These are phyloP conservation scores for Pseudorectes ferrugineus DNA, from an alignment of 2,113 vertebrate genomes.

Conservation along the genomic window DNA sequence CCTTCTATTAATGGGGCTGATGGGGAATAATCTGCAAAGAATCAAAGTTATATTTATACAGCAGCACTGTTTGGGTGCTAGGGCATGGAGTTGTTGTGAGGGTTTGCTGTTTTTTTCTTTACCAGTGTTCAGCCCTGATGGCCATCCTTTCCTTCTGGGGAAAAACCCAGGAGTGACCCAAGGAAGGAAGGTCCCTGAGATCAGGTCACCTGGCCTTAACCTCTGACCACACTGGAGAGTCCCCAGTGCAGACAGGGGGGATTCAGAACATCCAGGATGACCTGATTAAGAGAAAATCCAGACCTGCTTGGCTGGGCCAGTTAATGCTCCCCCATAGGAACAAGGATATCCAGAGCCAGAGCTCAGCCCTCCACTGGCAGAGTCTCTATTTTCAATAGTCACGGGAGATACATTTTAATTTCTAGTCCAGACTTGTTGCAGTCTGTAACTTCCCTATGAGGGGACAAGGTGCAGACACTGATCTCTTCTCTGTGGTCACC, in stretches of 20 bases:
- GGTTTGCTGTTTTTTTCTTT: neutral
- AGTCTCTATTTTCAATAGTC: neutral
- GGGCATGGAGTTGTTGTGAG: neutral
- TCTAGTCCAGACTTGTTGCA: fast-evolving
- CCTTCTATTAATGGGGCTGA: neutral
- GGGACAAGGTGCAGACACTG: neutral
- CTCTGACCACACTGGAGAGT: neutral
- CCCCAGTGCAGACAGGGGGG: neutral
- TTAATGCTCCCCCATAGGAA: fast-evolving
- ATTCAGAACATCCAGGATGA: neutral
- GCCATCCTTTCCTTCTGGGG: neutral
- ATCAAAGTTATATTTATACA: neutral
- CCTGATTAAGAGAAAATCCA: neutral
- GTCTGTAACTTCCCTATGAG: neutral
- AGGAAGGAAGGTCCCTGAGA: neutral
- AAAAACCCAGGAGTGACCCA: neutral
- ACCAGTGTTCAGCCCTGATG: neutral
- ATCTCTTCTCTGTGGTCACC: neutral
- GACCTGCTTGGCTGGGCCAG: neutral
- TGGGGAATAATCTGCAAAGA: neutral
- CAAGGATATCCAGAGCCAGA: neutral
- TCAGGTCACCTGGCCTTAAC: neutral
- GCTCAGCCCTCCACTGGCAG: neutral
- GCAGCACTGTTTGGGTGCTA: neutral
- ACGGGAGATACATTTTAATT: neutral